Evolutionary conservation across 2,113 vertebrate genomes (phyloP).

Genomic region (Cranoglanis bouderius): DNA sequence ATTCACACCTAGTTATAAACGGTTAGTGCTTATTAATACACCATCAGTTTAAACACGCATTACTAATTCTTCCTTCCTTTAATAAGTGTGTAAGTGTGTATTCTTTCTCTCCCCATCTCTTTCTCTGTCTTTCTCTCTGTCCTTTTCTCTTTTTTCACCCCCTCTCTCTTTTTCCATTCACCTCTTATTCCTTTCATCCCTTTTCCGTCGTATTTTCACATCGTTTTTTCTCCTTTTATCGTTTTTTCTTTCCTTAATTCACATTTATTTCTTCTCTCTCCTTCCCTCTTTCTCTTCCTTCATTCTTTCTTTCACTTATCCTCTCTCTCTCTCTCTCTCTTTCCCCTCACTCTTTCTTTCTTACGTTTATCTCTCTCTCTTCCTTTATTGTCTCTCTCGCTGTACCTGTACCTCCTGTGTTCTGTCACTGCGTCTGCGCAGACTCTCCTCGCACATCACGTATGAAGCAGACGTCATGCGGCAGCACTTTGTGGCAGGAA

Average conservation of each 20-base stretch:
- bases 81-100: too few relatives aligned
- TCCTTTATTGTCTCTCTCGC: neutral
- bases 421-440: neutral
- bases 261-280: neutral
- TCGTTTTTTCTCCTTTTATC: neutral
- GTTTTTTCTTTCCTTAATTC: neutral
- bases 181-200: neutral
- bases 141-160: neutral
- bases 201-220: neutral
- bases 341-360: neutral
- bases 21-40: neutral
- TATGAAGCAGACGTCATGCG: neutral
- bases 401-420: neutral
- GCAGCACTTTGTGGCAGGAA: neutral
- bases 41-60: neutral
- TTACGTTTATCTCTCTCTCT: neutral
- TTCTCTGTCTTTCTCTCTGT: constrained; percentile 59
- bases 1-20: neutral
- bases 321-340: neutral
- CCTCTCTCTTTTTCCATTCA: neutral
- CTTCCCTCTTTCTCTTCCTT: neutral
- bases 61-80: neutral
- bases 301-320: neutral
- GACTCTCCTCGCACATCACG: neutral
- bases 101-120: constrained; percentile 10